Evolutionary conservation across 2,797 vertebrate species (phyloP), one percentile per base, ranked within the genome.

Genomic region (Sebastes reedi): DNA sequence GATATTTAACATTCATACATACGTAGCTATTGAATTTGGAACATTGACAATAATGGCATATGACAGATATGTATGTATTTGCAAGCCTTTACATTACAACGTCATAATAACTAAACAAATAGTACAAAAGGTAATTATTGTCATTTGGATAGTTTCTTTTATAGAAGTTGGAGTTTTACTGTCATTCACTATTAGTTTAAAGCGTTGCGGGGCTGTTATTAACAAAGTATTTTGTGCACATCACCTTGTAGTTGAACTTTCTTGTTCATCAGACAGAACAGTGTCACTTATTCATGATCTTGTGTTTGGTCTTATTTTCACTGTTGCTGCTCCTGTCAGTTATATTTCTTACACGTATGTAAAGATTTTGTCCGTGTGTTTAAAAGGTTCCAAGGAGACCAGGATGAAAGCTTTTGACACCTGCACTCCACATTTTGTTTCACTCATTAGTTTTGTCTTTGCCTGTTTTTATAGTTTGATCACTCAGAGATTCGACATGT

Each of bases 31-130:
- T 20, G 90, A 92, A 80, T 89, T 88, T 73, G 83, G 81, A 27
- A 90, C 77, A n/a, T 67, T 93, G 34, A 82, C 89, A 30, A 42
- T 87, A 22, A 90, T 93, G 92, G 84, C 84, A 8, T 87, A 88
- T 60, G 88, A 90, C 34, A 80, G 86, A 74, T 88, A 79, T 27
- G 39, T 86, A 12, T 46, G 42, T 46, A 46, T 46, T 18, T 46
- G 42, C 14, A 46, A 46, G 42, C 42, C 42, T 46, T 7, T 46
- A 18, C 42, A 46, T 46, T 46, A 46, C 42, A 46, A 46, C 5
- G 3, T 46, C 6, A 46, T 46, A 20, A 55, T 90, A 50, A 86
- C 81, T 4, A 74, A 32, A 42, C 68, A 34, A 7, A 82, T 14
- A 68, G 84, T 82, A 2, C 62, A 52, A 24, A 8, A 18, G 8